phyloP scores from a whole-genome alignment of 2,888 invertebrate species.

The Lysandra coridon region DNA sequence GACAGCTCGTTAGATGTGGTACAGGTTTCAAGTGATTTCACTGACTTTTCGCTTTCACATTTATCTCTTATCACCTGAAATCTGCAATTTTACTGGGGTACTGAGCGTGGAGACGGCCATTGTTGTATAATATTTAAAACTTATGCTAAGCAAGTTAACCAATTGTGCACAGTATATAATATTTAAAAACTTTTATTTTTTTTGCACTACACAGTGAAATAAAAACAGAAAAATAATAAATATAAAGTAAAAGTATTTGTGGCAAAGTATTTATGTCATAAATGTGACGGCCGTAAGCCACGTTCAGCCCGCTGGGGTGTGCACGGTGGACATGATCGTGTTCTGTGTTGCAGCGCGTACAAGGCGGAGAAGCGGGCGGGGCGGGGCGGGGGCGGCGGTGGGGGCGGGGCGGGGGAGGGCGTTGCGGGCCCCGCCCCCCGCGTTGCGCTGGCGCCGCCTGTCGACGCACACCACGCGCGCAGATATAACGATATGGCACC shows the following conservation, averaged over 20 bases:
- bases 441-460: constrained; percentile 63
- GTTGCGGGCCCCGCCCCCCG: constrained; percentile 49
- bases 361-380: constrained; percentile 67
- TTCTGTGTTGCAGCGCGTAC: constrained; percentile 61
- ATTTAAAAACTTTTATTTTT: not conserved
- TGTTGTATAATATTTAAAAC: not conserved
- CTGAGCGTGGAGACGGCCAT: not conserved
- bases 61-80: not conserved
- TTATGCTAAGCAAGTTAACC: too few relatives aligned
- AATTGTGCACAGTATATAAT: not conserved
- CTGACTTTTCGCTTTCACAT: not conserved
- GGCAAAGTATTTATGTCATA: too few relatives aligned
- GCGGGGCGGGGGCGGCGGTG: constrained; percentile 60
- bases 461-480: constrained; percentile 83
- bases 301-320: constrained; percentile 3
- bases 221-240: not conserved
- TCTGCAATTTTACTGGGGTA: not conserved
- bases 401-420: constrained; percentile 66
- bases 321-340: constrained; percentile 24
- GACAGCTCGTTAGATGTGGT: not conserved
- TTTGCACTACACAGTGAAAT: not conserved
- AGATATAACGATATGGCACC: constrained; percentile 92
- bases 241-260: not conserved
- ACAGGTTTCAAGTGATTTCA: not conserved
- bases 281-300: not conserved